Percentiles rank a stretch among this genome's conserved stretches.
Conservation (phyloP, 2,113 vertebrate species). For the Pelodiscus sinensis region DNA sequence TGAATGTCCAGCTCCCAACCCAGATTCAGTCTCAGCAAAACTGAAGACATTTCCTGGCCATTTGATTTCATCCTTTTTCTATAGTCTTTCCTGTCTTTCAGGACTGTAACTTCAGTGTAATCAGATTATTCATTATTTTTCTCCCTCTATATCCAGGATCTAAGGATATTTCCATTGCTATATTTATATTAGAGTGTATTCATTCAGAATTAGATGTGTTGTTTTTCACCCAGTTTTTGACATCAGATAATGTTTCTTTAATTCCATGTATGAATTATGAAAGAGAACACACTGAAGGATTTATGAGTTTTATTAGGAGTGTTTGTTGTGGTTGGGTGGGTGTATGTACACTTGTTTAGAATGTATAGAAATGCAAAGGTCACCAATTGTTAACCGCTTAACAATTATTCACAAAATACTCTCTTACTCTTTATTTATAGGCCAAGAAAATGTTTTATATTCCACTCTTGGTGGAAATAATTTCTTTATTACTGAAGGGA, state of each 20-base stretch:
- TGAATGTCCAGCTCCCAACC: background rate
- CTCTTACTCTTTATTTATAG: constrained; percentile 63
- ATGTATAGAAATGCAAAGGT: background rate
- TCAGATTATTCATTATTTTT: background rate
- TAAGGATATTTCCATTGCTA: background rate
- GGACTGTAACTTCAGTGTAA: too few species aligned
- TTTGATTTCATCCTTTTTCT: background rate
- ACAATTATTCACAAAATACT: constrained; percentile 14
- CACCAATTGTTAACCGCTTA: constrained; percentile 73
- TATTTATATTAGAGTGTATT: background rate
- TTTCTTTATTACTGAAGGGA: constrained; percentile 78
- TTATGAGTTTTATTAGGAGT: background rate
- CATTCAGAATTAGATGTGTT: background rate
- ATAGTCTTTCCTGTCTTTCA: too few species aligned
- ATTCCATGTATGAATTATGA: background rate
- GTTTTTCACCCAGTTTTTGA: background rate
- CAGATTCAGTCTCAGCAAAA: background rate
- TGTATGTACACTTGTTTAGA: background rate
- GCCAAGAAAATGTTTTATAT: constrained; percentile 64
- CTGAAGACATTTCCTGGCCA: background rate
- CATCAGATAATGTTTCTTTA: background rate
- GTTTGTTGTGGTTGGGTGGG: background rate
- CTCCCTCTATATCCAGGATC: background rate
- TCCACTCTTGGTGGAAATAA: constrained; percentile 65
- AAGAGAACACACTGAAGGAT: background rate